Conservation (phyloP, 2,888 invertebrate species). For the Ischnus inquisitorius region DNA sequence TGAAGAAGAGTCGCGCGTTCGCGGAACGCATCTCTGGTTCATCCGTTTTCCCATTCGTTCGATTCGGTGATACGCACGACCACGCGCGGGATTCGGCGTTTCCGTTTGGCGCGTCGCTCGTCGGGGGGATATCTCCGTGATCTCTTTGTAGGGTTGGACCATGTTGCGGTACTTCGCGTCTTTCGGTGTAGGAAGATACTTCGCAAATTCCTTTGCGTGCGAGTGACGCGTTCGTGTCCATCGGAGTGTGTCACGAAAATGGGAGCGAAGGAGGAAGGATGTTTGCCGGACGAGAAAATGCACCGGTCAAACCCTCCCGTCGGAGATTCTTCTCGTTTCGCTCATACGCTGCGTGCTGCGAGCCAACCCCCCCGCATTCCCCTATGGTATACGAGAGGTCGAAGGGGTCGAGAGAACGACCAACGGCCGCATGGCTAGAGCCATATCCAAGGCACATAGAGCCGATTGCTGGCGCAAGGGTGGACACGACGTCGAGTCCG, state of each 20-base stretch:
- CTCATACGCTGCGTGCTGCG: slow-evolving; percentile 22
- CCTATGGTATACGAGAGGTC: slow-evolving; percentile 19
- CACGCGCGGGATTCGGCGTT: slow-evolving; percentile 10
- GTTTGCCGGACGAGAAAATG: slow-evolving; percentile 59
- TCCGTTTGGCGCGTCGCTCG: background rate
- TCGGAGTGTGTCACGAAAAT: slow-evolving; percentile 51
- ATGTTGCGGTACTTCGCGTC: slow-evolving; percentile 15
- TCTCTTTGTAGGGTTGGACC: background rate
- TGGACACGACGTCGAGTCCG: slow-evolving; percentile 82
- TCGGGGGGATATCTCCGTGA: background rate
- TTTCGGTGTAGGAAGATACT: background rate
- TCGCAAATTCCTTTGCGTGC: slow-evolving; percentile 56
- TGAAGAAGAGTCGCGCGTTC: slow-evolving; percentile 9
- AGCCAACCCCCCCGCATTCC: background rate
- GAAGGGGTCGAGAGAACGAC: slow-evolving; percentile 36
- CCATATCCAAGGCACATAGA: background rate
- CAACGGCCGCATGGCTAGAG: slow-evolving; percentile 19
- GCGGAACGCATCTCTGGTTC: slow-evolving; percentile 21
- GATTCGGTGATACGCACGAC: slow-evolving; percentile 1
- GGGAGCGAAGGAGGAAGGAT: slow-evolving; percentile 59
- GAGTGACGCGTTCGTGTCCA: slow-evolving; percentile 32
- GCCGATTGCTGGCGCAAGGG: slow-evolving; percentile 71
- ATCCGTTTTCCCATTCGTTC: background rate
- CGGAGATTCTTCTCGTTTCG: slow-evolving; percentile 57
- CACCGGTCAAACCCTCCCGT: slow-evolving; percentile 16